Evolutionary conservation across 2,888 invertebrate species (phyloP).

Genomic region (Heliconius aoede): DNA sequence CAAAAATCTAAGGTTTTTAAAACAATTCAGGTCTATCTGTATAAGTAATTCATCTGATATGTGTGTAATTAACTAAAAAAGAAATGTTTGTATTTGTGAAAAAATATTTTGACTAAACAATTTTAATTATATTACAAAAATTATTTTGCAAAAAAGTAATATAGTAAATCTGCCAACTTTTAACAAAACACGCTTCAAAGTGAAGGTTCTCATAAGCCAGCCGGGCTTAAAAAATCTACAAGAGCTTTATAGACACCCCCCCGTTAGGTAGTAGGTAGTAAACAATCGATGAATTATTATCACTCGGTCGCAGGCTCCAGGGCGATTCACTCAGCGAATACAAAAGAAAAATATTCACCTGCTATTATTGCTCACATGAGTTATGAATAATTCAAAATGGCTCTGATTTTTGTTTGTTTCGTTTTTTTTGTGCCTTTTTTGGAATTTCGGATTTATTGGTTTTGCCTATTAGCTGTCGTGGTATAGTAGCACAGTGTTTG

Average conservation of each 20-base stretch:
- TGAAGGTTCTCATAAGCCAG: constrained; percentile 40
- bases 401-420: constrained; percentile 47
- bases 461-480: not conserved
- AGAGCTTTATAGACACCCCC: constrained; percentile 45
- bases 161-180: constrained; percentile 8
- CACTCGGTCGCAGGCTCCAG: constrained; percentile 69
- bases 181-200: constrained; percentile 23
- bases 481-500: not conserved
- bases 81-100: not conserved
- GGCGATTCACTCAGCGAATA: constrained; percentile 59
- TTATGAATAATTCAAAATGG: constrained; percentile 74
- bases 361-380: constrained; percentile 68
- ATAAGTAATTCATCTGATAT: too few relatives aligned
- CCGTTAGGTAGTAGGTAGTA: constrained; percentile 60
- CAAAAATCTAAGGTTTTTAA: not conserved
- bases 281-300: constrained; percentile 82
- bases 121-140: not conserved
- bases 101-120: not conserved
- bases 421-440: constrained; percentile 12
- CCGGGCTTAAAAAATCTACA: constrained; percentile 45
- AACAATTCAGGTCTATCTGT: too few relatives aligned
- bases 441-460: not conserved
- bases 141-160: not conserved
- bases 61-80: too few relatives aligned
- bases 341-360: constrained; percentile 75